Evolutionary conservation across 2,797 vertebrate species (phyloP), one percentile per base, ranked within the genome.

Genomic region (Serranus cabrilla): DNA sequence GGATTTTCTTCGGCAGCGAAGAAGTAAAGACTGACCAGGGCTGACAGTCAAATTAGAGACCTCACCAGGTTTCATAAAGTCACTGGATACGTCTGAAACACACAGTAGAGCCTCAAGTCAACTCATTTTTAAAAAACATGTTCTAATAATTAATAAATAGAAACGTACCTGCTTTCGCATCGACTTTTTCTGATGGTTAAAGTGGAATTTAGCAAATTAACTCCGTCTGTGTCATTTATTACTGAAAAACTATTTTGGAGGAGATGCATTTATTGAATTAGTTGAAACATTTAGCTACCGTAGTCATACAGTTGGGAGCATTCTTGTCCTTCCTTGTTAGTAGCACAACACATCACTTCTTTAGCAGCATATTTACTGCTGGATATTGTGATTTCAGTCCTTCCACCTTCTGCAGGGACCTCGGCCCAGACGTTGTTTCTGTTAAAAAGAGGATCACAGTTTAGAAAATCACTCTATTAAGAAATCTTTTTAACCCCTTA

Each of bases 231-330:
- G 40, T 43, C 0, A 56, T 37, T 57, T 40, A 6, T 11, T 46
- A 5, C 49, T 6, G 2, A 13, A 13, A 7, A 27, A 70, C n/a
- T 0, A 20, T 59, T 37, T 39, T 27, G 3, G 6, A 27, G 27
- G 6, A 27, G 2, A 20, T 67, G 11, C 37, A n/a, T 43, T 37
- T 12, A 8, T 34, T 25, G 7, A 9, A 47, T 61, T 27, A 61
- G 11, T 46, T 47, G 5, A 63, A 43, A 40, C 8, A 37, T 23
- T 43, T 20, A 74, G 31, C 93, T 97, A 99, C 97, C 96, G 73
- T 97, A 95, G 64, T 96, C 95, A 81, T 96, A 94, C 7, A 98
- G 87, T 51, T 91, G 93, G 63, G 94, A 92, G 77, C 98, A 99
- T 81, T 96, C 95, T 73, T 88, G 87, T 83, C 96, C 97, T 77